phyloP scores from a whole-genome alignment of 2,888 invertebrate species.

The Drosophila multiciliata region DNA sequence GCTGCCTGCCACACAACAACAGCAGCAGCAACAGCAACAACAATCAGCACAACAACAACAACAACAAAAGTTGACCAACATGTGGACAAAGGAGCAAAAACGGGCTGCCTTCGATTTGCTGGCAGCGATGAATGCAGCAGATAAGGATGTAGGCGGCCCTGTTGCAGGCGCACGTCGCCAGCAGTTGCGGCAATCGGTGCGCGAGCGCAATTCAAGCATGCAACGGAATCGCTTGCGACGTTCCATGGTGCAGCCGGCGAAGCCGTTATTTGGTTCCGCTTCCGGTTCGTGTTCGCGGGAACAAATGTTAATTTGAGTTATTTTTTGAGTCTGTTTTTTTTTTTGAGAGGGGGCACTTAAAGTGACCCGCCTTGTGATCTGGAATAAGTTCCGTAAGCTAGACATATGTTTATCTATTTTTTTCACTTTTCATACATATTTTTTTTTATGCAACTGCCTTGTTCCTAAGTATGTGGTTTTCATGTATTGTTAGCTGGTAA shows the following conservation, averaged over 20 bases:
- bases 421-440: constrained; percentile 17
- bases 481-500: constrained; percentile 38
- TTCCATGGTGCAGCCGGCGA: constrained; percentile 53
- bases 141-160: constrained; percentile 43
- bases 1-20: constrained; percentile 44
- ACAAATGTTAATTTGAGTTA: constrained; percentile 68
- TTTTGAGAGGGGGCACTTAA: constrained; percentile 25
- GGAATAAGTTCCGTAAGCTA: constrained; percentile 66
- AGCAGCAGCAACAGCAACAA: constrained; percentile 21
- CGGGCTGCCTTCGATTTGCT: constrained; percentile 84
- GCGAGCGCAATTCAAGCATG: constrained; percentile 76
- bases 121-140: constrained; percentile 83
- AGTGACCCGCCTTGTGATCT: constrained; percentile 69
- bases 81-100: constrained; percentile 84
- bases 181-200: constrained; percentile 78
- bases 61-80: constrained; percentile 59
- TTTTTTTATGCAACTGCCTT: constrained; percentile 25
- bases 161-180: constrained; percentile 61
- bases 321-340: constrained; percentile 5
- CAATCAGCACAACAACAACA: constrained; percentile 26
- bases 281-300: constrained; percentile 44
- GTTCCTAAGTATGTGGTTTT: constrained; percentile 40
- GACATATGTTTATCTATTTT: constrained; percentile 7
- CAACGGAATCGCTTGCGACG: constrained; percentile 77
- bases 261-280: constrained; percentile 28